Evolutionary conservation across 2,113 vertebrate species (phyloP).

Genomic region (Microtus montanus): DNA sequence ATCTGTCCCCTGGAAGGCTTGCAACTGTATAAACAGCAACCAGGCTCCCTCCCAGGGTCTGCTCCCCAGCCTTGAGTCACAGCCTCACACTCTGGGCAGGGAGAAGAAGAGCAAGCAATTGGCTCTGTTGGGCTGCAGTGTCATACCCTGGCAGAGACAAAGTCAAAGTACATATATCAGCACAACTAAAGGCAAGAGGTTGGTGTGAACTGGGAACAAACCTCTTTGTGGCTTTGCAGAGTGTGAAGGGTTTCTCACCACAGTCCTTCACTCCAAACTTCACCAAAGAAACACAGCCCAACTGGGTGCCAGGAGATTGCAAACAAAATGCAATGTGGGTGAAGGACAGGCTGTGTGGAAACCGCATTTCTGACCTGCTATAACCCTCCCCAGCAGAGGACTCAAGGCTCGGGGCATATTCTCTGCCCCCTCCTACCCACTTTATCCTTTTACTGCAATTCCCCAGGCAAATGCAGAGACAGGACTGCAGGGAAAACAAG

Average conservation of each 20-base stretch:
- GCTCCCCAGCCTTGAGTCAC: neutral
- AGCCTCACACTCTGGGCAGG: neutral
- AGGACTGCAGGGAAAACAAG: too few relatives aligned
- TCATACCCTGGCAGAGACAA: neutral
- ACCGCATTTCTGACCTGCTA: neutral
- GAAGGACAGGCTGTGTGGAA: fast-evolving
- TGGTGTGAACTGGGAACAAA: too few relatives aligned
- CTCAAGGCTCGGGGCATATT: neutral
- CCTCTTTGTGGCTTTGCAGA: fast-evolving
- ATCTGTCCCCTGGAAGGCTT: neutral
- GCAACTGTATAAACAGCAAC: neutral
- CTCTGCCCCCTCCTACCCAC: too few relatives aligned
- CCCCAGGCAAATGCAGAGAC: neutral
- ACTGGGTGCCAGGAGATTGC: fast-evolving
- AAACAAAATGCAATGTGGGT: too few relatives aligned
- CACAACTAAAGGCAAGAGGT: neutral
- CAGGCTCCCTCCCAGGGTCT: fast-evolving
- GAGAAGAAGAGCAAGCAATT: fast-evolving
- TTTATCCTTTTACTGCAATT: neutral
- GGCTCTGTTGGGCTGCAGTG: fast-evolving
- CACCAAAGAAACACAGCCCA: neutral
- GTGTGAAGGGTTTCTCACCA: neutral
- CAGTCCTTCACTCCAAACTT: neutral
- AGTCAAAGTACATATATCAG: neutral
- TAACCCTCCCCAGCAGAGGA: neutral